Evolutionary conservation across 2,888 invertebrate species (phyloP).

Genomic region (Altica lythri): DNA sequence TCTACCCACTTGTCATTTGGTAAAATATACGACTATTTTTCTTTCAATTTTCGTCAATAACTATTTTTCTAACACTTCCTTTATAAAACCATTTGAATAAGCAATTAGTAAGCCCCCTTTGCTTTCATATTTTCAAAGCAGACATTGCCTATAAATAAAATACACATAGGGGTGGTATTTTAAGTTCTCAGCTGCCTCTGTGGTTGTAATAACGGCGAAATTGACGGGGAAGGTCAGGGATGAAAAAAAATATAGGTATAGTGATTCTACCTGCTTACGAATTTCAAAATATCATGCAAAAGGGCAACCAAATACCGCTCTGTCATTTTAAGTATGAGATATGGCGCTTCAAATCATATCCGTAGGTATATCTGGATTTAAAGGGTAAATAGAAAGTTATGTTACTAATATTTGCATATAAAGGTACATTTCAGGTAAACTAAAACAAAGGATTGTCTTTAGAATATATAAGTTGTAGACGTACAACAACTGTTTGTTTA

Average conservation of each 20-base stretch:
- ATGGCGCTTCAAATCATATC: conserved; percentile 15
- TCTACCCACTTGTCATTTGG: conserved; percentile 16
- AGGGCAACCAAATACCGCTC: conserved; percentile 27
- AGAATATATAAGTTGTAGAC: too few species aligned
- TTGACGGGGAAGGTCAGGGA: conserved; percentile 30
- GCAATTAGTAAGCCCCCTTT: conserved; percentile 25
- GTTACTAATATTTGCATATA: too few species aligned
- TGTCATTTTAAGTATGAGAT: conserved; percentile 22
- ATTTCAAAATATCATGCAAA: conserved; percentile 25
- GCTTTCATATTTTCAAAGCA: conserved; percentile 17
- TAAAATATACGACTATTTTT: conserved; percentile 23
- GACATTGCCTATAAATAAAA: conserved; percentile 23
- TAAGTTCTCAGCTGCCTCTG: conserved; percentile 31
- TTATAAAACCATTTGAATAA: conserved; percentile 26
- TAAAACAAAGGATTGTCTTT: too few species aligned
- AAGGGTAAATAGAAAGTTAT: neutral
- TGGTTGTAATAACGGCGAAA: conserved; percentile 22
- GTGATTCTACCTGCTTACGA: conserved; percentile 28
- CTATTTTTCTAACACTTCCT: conserved; percentile 22
- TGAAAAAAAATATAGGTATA: conserved; percentile 19
- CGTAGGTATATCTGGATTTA: conserved; percentile 6
- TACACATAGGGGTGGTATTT: conserved; percentile 25
- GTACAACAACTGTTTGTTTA: too few species aligned
- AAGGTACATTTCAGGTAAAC: too few species aligned
- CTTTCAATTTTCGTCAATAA: conserved; percentile 23